Evolutionary conservation across 2,888 invertebrate species (phyloP).

Genomic region (Microplitis manilae): DNA sequence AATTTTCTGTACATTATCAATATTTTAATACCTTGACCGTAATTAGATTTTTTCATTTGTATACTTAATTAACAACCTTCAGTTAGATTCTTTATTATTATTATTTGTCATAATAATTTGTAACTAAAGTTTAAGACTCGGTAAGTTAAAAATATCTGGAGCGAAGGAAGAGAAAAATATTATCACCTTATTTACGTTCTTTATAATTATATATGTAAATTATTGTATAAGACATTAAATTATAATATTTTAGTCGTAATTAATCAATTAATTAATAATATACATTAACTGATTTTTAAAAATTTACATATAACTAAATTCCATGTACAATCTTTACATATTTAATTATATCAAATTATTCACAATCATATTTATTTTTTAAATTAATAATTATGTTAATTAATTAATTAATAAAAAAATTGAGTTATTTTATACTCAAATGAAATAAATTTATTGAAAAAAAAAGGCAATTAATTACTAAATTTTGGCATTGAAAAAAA

Average conservation of each 20-base stretch:
- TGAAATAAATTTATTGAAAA: neutral
- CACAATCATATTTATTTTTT: constrained; percentile 6
- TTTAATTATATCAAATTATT: constrained; percentile 23
- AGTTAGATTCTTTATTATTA: neutral
- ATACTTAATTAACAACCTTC: neutral
- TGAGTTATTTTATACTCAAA: neutral
- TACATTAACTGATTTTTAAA: constrained; percentile 17
- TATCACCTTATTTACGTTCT: neutral
- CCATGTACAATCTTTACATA: constrained; percentile 36
- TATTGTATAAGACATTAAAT: neutral
- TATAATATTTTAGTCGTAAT: neutral
- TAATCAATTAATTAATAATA: constrained; percentile 2
- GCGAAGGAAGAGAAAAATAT: constrained; percentile 9
- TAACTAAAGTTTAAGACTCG: neutral
- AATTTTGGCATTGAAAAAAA: neutral
- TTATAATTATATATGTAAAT: neutral
- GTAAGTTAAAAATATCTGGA: constrained; percentile 16
- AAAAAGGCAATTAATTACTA: neutral
- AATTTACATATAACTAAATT: constrained; percentile 29
- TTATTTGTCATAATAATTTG: neutral
- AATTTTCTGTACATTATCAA: constrained; percentile 50
- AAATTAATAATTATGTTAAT: neutral
- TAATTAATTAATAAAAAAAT: neutral
- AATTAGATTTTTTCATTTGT: neutral
- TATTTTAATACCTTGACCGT: constrained; percentile 43